These are phyloP conservation scores for Lacerta agilis DNA, from an alignment of 2,797 vertebrate genomes.

Conservation along the genomic window DNA sequence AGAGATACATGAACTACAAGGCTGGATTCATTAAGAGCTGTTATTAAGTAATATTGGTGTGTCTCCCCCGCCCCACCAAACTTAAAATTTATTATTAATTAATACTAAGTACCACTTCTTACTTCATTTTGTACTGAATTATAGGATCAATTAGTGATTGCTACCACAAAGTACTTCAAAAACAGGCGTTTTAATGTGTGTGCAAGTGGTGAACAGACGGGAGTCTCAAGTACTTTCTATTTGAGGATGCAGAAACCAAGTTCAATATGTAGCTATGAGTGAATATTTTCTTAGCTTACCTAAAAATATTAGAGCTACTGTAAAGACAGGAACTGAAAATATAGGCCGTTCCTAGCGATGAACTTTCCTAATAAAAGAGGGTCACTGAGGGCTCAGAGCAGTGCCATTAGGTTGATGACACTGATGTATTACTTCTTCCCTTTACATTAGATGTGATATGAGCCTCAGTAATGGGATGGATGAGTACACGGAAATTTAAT, in stretches of 20 bases:
- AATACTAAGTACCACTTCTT: background rate
- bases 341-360: background rate
- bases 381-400: background rate
- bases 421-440: background rate
- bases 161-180: background rate
- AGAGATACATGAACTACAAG: slow-evolving; percentile 10
- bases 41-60: background rate
- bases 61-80: background rate
- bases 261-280: background rate
- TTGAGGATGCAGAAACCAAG: background rate
- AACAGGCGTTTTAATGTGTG: background rate
- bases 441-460: background rate
- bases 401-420: background rate
- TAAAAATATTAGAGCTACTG: background rate
- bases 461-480: background rate
- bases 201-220: slow-evolving; percentile 26
- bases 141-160: too few species aligned
- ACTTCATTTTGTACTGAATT: slow-evolving; percentile 3
- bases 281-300: background rate
- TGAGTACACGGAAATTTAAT: background rate
- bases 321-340: background rate
- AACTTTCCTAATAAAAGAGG: background rate
- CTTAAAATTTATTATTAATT: background rate
- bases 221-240: background rate
- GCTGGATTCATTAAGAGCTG: slow-evolving; percentile 49